A percentile compares a stretch with the other conserved stretches of the same genome.
phyloP scores from a whole-genome alignment of 2,113 vertebrate genomes.

The Mobula hypostoma region DNA sequence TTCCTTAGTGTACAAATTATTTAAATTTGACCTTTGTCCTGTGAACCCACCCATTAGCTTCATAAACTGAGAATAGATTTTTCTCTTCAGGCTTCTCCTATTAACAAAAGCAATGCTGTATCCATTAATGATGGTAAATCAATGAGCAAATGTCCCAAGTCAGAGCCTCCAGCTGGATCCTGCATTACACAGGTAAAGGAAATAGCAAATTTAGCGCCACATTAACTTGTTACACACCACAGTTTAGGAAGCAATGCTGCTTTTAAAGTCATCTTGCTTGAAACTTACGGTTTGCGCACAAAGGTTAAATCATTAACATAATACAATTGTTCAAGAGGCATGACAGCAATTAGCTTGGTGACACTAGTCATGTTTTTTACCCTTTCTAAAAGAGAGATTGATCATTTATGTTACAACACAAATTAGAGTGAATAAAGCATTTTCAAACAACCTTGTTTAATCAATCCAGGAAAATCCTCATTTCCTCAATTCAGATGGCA shows the following conservation, averaged over 20 bases:
- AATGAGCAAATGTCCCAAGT: not conserved
- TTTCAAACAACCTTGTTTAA: not conserved
- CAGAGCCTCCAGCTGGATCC: not conserved
- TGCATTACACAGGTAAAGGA: not conserved
- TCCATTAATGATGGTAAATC: constrained; percentile 11
- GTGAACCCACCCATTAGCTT: not conserved
- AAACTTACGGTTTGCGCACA: not conserved
- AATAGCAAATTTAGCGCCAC: constrained; percentile 21
- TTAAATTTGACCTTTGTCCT: not conserved
- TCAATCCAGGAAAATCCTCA: not conserved
- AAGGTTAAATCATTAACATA: not conserved
- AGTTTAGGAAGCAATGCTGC: not conserved
- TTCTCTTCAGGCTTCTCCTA: not conserved
- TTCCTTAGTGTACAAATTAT: not conserved
- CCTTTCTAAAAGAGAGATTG: not conserved
- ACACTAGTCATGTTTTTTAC: not conserved
- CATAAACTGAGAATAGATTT: not conserved
- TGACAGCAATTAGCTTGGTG: not conserved
- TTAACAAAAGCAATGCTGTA: not conserved
- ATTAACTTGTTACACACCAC: not conserved
- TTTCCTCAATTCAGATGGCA: not conserved
- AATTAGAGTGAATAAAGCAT: not conserved
- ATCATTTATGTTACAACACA: not conserved
- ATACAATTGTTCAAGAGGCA: not conserved
- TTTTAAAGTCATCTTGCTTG: constrained; percentile 5